Percentiles rank a stretch among this genome's conserved stretches.
phyloP scores from a whole-genome alignment of 2,797 vertebrate species.

The Crenichthys baileyi region DNA sequence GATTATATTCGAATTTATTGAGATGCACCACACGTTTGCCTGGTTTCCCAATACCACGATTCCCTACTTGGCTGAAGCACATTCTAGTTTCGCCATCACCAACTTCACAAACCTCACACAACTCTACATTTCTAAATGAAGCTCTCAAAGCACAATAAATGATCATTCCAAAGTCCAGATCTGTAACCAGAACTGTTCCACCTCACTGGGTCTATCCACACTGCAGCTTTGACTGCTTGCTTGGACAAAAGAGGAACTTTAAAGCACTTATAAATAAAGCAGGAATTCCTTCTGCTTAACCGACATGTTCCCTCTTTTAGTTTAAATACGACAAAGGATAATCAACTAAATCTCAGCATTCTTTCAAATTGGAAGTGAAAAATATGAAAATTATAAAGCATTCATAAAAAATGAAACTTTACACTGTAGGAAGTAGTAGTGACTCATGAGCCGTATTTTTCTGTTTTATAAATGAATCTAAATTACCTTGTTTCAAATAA shows the following conservation, averaged over 20 bases:
- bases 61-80: slow-evolving; percentile 60
- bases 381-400: slow-evolving; percentile 51
- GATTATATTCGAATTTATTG: neutral
- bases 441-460: slow-evolving; percentile 39
- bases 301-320: slow-evolving; percentile 30
- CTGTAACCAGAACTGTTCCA: slow-evolving; percentile 19
- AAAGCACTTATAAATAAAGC: slow-evolving; percentile 56
- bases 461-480: slow-evolving; percentile 42
- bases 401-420: slow-evolving; percentile 50
- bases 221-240: slow-evolving; percentile 24
- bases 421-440: slow-evolving; percentile 59
- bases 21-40: slow-evolving; percentile 48
- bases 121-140: slow-evolving; percentile 37
- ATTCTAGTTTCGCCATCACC: slow-evolving; percentile 50
- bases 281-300: slow-evolving; percentile 28
- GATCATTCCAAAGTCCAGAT: slow-evolving; percentile 51
- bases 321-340: slow-evolving; percentile 17
- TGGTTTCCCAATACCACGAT: slow-evolving; percentile 32
- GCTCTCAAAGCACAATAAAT: slow-evolving; percentile 29
- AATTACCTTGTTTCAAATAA: slow-evolving; percentile 45
- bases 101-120: slow-evolving; percentile 29
- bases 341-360: slow-evolving; percentile 41
- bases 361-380: slow-evolving; percentile 45
- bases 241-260: slow-evolving; percentile 41
- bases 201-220: slow-evolving; percentile 25